Percentiles rank a stretch among this genome's conserved stretches.
Evolutionary conservation across 2,888 invertebrate genomes (phyloP).

Genomic region (Elgonia sp.): DNA sequence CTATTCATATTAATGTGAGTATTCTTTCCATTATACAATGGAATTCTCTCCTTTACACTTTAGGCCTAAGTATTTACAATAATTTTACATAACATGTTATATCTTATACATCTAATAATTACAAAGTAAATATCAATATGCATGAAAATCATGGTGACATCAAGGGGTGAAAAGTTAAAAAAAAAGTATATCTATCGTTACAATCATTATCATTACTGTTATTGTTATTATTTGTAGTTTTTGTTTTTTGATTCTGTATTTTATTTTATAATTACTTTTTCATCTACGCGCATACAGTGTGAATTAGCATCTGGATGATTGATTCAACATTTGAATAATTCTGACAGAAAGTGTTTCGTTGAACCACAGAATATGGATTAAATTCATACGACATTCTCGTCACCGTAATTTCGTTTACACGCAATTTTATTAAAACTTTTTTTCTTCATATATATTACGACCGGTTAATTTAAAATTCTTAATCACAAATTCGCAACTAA

Average conservation of each 20-base stretch:
- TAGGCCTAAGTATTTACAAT: conserved; percentile 80
- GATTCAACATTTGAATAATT: conserved; percentile 36
- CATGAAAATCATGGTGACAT: conserved; percentile 74
- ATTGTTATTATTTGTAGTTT: conserved; percentile 59
- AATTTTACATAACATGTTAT: conserved; percentile 73
- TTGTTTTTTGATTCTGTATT: conserved; percentile 54
- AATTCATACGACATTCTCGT: conserved; percentile 36
- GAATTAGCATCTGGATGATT: conserved; percentile 38
- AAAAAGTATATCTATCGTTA: conserved; percentile 73
- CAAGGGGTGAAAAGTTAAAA: conserved; percentile 67
- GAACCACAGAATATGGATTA: conserved; percentile 45
- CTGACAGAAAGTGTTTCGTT: conserved; percentile 55
- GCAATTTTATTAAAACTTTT: conserved; percentile 45
- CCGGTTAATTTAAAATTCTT: conserved; percentile 68
- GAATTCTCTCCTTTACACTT: conserved; percentile 77
- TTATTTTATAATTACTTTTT: conserved; percentile 45
- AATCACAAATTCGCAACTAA: conserved; percentile 73
- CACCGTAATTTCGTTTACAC: conserved; percentile 56
- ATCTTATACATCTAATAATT: conserved; percentile 73
- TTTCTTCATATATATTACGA: conserved; percentile 72
- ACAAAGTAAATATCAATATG: conserved; percentile 74
- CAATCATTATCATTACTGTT: conserved; percentile 64
- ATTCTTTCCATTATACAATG: conserved; percentile 67
- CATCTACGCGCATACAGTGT: conserved; percentile 53
- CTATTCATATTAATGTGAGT: conserved; percentile 66